Percentiles rank a stretch among this genome's conserved stretches.
phyloP scores from a whole-genome alignment of 2,888 invertebrate species.

The Andrena praecox region DNA sequence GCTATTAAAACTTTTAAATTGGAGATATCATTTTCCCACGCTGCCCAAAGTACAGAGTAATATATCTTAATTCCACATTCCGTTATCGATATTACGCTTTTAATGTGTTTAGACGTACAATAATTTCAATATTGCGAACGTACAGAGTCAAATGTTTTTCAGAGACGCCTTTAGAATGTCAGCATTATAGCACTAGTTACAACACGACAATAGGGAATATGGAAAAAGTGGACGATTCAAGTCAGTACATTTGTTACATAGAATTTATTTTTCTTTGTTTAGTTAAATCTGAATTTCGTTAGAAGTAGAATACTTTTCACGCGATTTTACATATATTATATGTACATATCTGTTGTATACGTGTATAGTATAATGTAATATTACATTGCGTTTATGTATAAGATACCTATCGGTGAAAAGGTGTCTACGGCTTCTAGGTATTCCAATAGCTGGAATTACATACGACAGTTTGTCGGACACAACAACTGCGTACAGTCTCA shows the following conservation, averaged over 20 bases:
- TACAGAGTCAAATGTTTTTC: slow-evolving; percentile 18
- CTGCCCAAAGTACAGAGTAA: slow-evolving; percentile 64
- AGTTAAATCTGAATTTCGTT: not conserved
- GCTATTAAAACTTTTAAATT: slow-evolving; percentile 67
- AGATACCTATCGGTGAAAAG: no score
- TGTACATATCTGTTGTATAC: no score
- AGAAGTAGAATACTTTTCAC: not conserved
- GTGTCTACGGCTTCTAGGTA: slow-evolving; percentile 14
- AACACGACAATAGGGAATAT: slow-evolving; percentile 37
- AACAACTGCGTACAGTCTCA: slow-evolving; percentile 77
- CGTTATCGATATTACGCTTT: not conserved
- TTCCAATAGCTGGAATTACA: slow-evolving; percentile 40
- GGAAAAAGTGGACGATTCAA: slow-evolving; percentile 15
- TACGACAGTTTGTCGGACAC: slow-evolving; percentile 43
- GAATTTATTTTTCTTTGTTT: not conserved
- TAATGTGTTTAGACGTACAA: not conserved
- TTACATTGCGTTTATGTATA: no score
- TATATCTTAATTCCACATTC: not conserved
- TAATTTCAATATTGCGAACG: not conserved
- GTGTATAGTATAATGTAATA: no score
- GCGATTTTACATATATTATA: not conserved
- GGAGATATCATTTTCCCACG: slow-evolving; percentile 65
- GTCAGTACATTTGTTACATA: slow-evolving; percentile 24
- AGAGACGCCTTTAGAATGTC: slow-evolving; percentile 44
- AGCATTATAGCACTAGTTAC: slow-evolving; percentile 46